These are phyloP conservation scores for Ferrisia virgata DNA, from an alignment of 2,888 invertebrate genomes.

Conservation along the genomic window DNA sequence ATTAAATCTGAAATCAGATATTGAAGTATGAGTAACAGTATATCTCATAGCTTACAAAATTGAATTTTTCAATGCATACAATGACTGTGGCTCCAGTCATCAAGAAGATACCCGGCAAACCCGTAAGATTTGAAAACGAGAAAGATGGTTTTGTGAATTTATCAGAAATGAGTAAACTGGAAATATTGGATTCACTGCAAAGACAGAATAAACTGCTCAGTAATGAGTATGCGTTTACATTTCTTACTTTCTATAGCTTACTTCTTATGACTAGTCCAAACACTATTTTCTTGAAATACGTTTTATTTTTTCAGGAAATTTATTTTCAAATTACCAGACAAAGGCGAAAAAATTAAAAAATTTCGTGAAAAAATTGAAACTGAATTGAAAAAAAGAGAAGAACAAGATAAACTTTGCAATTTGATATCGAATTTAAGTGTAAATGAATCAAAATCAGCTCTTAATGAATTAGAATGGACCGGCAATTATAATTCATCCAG, in stretches of 20 bases:
- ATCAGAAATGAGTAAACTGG: not conserved
- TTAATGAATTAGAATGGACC: slow-evolving; percentile 63
- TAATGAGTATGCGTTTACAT: not conserved
- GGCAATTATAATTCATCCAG: slow-evolving; percentile 53
- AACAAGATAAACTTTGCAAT: slow-evolving; percentile 57
- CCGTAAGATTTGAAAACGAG: not conserved
- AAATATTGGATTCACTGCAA: slow-evolving; percentile 9
- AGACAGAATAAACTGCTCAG: not conserved
- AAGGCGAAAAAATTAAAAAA: slow-evolving; percentile 59
- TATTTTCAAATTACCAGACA: slow-evolving; percentile 59
- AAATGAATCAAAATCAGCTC: slow-evolving; percentile 53
- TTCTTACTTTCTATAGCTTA: no score
- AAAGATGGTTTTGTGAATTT: slow-evolving; percentile 37
- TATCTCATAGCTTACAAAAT: not conserved
- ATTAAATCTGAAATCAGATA: no score
- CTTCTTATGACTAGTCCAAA: no score
- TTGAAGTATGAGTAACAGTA: no score
- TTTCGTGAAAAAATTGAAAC: slow-evolving; percentile 57
- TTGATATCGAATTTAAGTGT: slow-evolving; percentile 59
- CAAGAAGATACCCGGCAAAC: not conserved
- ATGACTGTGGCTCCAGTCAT: slow-evolving; percentile 24
- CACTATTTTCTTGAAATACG: not conserved
- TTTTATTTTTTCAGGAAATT: slow-evolving; percentile 55
- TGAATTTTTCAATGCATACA: not conserved
- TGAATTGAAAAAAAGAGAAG: slow-evolving; percentile 57